Base-by-base conservation (phyloP, 1,140 invertebrate genomes). In the Cydia amplana region DNA sequence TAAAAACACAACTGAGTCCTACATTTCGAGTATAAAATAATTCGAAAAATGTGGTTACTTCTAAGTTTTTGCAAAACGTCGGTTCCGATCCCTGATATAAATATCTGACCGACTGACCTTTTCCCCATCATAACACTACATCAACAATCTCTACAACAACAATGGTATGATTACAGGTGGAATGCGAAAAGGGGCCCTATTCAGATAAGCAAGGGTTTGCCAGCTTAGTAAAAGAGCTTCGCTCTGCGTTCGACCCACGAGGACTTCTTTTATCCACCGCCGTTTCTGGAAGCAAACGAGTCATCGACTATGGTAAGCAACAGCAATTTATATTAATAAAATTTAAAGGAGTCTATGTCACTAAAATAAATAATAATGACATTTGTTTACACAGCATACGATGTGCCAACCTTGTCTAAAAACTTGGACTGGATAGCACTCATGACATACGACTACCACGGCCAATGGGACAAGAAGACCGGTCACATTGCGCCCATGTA, bases 371-470 rank as follows among this genome's bases (percentile, higher is more conserved):
- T 9, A 20, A 6, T 20, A 9, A 60, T 60, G 6, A 51, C 49
- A 60, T 12, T 60, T 60, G n/a, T 23, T 55, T 76, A 84, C 87
- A 25, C 78, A 89, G 96, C 95, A 9, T 98, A 98, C 83, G 96
- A 97, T 82, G 95, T 97, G 0, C 95, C 96, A 1, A 87, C 93
- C 2, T 82, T 98, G 3, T 95, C 94, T 0, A 92, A 93, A 20
- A 95, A 97, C 84, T 93, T 98, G 73, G 96, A 98, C 86, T 98
- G 97, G 96, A 97, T 99, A 80, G 95, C 97, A 2, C 95, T 98
- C 0, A 98, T 98, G 97, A 95, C 96, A 0, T 98, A 98, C 83
- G 97, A 98, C 85, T 98, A 96, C 83, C 97, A 98, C 81, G 97
- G 97, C 0, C 96, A 97, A 81, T 98, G 97, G 97, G 97, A 98